Base-by-base conservation (phyloP, 2,113 vertebrate genomes). In the Acinonyx jubatus region DNA sequence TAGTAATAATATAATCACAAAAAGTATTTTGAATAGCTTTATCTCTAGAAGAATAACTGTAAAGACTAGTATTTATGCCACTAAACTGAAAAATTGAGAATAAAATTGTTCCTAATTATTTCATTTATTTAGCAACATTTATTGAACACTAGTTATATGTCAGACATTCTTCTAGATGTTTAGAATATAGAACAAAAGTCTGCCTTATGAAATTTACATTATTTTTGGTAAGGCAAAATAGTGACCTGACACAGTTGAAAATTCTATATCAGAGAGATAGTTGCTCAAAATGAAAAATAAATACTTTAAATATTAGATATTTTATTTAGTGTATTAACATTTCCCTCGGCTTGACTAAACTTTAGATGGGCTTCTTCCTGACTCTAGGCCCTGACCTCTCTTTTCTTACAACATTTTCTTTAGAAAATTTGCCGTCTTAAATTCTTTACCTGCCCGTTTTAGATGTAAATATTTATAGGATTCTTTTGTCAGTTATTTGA, bases 241-340 rank as follows among this genome's bases (percentile, higher is more conserved):
- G 12, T 91, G 25, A 71, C 16, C 27, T 15, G 13, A 63, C 74
- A 63, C n/a, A 87, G 9, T 48, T 74, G 45, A 95, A 92, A 92
- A 73, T 55, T 83, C 19, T 61, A 18, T 74, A 61, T 9, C 55
- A 74, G 5, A 87, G 50, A 73, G 14, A 69, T 21, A 63, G 38
- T 55, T 61, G 4, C 12, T 55, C 15, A 78, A 78, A 50, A 2
- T 57, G 14, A 86, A 73, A 87, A 86, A 29, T 63, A n/a, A 76
- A 31, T 50, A 66, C 50, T 68, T 57, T 63, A 38, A 69, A 48
- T 57, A 66, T 57, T 74, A 65, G 45, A 48, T 76, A 90, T 55
- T 83, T 1, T 16, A 63, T 27, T 63, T 48, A 36, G 7, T 50
- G 23, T 78, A 73, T 85, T 79, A 86, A 65, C 21, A 74, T 65